Evolutionary conservation across 2,888 invertebrate genomes (phyloP).

Genomic region (Ornithoptera alexandrae): DNA sequence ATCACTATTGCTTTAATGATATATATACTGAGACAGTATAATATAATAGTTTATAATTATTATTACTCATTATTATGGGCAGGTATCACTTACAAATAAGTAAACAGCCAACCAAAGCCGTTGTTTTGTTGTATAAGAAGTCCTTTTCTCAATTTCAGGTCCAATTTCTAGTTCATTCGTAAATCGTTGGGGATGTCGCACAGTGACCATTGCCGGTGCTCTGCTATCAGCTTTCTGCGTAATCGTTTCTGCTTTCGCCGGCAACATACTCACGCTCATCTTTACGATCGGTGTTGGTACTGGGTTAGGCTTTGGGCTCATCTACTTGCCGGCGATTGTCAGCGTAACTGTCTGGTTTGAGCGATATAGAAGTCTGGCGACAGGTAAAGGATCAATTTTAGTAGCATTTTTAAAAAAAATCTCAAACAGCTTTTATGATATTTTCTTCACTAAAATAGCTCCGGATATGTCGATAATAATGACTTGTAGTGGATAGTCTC

Average conservation of each 20-base stretch:
- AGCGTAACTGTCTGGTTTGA: constrained; percentile 99
- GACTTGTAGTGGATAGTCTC: too few relatives aligned
- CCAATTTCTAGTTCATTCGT: constrained; percentile 97
- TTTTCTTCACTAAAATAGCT: neutral
- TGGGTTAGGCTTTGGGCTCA: constrained; percentile 96
- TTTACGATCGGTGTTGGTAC: constrained; percentile 97
- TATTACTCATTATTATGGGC: neutral
- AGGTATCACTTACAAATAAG: neutral
- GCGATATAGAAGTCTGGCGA: constrained; percentile 94
- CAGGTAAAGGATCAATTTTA: constrained; percentile 72
- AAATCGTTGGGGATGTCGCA: constrained; percentile 95
- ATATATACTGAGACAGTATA: neutral
- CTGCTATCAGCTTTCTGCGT: constrained; percentile 88
- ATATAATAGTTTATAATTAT: neutral
- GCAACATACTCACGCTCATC: constrained; percentile 90
- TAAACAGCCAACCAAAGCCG: neutral
- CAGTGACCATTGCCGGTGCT: constrained; percentile 94
- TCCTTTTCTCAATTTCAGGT: constrained; percentile 80
- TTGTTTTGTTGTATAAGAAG: neutral
- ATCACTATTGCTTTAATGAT: too few relatives aligned
- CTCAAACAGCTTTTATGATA: neutral
- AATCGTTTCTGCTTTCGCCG: constrained; percentile 88
- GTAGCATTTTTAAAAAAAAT: neutral
- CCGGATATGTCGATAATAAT: neutral
- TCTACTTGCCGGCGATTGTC: constrained; percentile 98